phyloP scores from a whole-genome alignment of 2,113 vertebrate genomes.

The Gila orcuttii region DNA sequence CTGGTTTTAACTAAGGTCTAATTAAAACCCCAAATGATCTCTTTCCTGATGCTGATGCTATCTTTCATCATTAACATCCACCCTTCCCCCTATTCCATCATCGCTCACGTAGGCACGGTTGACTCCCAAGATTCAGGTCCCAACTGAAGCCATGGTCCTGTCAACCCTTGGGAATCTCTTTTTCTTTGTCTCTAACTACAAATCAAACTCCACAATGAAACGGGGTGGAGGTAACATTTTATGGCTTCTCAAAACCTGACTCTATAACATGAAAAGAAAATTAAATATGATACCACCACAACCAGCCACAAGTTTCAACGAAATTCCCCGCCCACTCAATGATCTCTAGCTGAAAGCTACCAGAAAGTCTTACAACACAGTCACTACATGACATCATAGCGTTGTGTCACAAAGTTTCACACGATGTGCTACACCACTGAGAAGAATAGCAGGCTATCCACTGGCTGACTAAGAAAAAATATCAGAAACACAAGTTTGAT shows the following conservation, averaged over 20 bases:
- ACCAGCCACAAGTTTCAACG: not conserved
- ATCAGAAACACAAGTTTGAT: constrained; percentile 3
- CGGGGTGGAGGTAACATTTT: not conserved
- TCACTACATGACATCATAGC: constrained; percentile 38
- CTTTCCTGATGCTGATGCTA: constrained; percentile 28
- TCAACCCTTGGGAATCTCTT: not conserved
- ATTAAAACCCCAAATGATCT: constrained; percentile 38
- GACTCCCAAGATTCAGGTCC: not conserved
- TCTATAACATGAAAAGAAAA: not conserved
- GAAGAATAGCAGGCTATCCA: not conserved
- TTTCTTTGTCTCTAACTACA: not conserved
- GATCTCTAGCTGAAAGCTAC: constrained; percentile 31
- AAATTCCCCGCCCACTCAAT: not conserved
- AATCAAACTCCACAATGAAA: not conserved
- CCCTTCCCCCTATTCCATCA: constrained; percentile 8
- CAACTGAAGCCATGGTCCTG: not conserved
- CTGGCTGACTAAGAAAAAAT: not conserved
- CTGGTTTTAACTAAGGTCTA: constrained; percentile 15
- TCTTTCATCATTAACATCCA: constrained; percentile 27
- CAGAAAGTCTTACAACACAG: not conserved
- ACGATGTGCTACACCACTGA: not conserved
- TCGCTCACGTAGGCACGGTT: not conserved
- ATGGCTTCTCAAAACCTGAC: not conserved
- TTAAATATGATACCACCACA: not conserved
- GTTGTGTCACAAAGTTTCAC: constrained; percentile 46